Evolutionary conservation across 2,113 vertebrate species (phyloP).

Genomic region (Propithecus coquereli): DNA sequence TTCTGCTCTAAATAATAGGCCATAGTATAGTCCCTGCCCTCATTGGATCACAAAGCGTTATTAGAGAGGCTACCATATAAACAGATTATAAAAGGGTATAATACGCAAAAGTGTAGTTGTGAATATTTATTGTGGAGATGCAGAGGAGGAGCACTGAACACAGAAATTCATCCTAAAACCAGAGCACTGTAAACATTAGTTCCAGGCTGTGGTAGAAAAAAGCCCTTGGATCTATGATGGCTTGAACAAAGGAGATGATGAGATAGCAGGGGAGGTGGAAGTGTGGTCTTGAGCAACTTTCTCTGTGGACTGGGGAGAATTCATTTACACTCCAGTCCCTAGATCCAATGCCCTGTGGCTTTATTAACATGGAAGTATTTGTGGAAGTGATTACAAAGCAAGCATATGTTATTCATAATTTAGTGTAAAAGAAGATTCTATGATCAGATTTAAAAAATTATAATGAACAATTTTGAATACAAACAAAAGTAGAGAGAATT

Average conservation of each 20-base stretch:
- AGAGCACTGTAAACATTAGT: neutral
- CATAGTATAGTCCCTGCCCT: neutral
- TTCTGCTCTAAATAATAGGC: neutral
- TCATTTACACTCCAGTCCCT: neutral
- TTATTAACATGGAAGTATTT: neutral
- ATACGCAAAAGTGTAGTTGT: neutral
- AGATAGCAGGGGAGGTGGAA: neutral
- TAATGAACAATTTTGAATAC: neutral
- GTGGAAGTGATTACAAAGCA: neutral
- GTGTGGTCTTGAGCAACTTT: slow-evolving; percentile 4
- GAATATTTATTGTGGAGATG: neutral
- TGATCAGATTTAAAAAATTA: neutral
- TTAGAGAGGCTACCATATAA: neutral
- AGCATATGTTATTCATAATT: neutral
- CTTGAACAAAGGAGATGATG: neutral
- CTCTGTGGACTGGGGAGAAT: neutral
- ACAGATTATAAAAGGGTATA: neutral
- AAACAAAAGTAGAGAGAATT: neutral
- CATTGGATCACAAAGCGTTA: neutral
- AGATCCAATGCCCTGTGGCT: neutral
- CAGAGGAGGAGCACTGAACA: neutral
- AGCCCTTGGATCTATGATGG: neutral
- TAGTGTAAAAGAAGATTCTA: neutral
- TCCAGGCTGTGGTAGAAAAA: neutral
- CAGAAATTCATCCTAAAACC: neutral